Evolutionary conservation across 2,888 invertebrate species (phyloP).

Genomic region (Scaptodrosophila latifasciaeformis): DNA sequence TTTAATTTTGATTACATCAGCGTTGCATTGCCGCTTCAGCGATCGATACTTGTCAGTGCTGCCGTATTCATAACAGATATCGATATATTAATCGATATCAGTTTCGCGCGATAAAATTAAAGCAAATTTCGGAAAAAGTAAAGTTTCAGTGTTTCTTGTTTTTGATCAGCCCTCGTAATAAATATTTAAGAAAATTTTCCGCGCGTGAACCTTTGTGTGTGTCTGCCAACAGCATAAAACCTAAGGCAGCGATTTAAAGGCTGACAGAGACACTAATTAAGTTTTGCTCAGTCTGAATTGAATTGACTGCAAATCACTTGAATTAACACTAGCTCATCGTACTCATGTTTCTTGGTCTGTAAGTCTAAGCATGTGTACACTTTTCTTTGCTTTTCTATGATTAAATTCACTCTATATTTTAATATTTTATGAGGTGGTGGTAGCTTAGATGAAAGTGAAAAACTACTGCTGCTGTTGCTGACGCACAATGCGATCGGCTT

Average conservation of each 20-base stretch:
- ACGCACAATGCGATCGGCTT: slow-evolving; percentile 52
- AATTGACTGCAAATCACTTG: slow-evolving; percentile 36
- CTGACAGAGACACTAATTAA: slow-evolving; percentile 38
- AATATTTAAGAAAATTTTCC: background rate
- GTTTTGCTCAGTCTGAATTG: slow-evolving; percentile 21
- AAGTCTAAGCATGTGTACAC: no score
- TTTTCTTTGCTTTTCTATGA: no score
- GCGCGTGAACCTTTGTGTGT: background rate
- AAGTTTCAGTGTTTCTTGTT: no score
- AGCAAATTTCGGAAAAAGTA: no score
- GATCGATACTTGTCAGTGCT: no score
- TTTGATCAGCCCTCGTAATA: background rate
- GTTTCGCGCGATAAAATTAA: no score
- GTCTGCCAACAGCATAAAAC: background rate
- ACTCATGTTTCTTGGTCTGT: no score
- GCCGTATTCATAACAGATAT: no score
- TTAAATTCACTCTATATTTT: background rate
- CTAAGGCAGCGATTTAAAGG: no score
- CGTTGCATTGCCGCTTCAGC: no score
- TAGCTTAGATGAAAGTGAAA: slow-evolving; percentile 13
- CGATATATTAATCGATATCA: no score
- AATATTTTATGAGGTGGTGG: slow-evolving; percentile 5
- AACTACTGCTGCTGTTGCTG: slow-evolving; percentile 8
- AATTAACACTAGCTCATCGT: slow-evolving; percentile 29
- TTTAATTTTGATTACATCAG: no score